Base-by-base conservation (phyloP, 2,797 vertebrate species). In the Neostethus bicornis region DNA sequence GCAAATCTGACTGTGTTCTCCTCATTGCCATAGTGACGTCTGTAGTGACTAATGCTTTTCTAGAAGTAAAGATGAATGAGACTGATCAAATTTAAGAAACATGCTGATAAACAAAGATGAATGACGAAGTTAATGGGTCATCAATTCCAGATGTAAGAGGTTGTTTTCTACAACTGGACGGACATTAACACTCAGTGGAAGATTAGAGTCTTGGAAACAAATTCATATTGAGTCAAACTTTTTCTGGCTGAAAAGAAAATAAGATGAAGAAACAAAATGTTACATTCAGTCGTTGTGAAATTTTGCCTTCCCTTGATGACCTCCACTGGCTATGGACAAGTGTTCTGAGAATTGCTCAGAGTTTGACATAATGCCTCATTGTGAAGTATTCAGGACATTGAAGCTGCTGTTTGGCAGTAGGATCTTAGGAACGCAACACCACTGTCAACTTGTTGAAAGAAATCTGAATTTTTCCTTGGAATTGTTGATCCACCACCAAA, bases 51-150 rank as follows among this genome's bases (percentile, higher is more conserved):
- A 71, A 70, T 63, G 51, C 26, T 60, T 61, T 51, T 49, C 7
- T 48, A 54, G 50, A 77, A 72, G 61, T 66, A 59, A 64, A 61
- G 53, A 70, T 75, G 48, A 63, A 76, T 39, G 10, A 26, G 49
- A 52, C 50, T n/a, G 38, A 58, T 51, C 4, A 35, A 25, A 68
- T 58, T 38, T 7, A 1, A 52, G 69, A 51, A 69, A 73, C 73
- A 75, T 69, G 23, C 64, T 60, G 59, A 69, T 80, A 70, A 80
- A 61, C 44, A 25, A 54, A 75, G 37, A 74, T 13, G 64, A 57
- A 85, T 80, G 66, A 74, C 68, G 63, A 42, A 79, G 68, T 41
- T 9, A 51, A 60, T 69, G 46, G 84, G 78, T 85, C 75, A 83
- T 85, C 68, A 38, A 66, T 74, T 76, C 79, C 82, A 79, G 82